Evolutionary conservation across 1,140 invertebrate genomes (phyloP).

Genomic region (Colletes latitarsis): DNA sequence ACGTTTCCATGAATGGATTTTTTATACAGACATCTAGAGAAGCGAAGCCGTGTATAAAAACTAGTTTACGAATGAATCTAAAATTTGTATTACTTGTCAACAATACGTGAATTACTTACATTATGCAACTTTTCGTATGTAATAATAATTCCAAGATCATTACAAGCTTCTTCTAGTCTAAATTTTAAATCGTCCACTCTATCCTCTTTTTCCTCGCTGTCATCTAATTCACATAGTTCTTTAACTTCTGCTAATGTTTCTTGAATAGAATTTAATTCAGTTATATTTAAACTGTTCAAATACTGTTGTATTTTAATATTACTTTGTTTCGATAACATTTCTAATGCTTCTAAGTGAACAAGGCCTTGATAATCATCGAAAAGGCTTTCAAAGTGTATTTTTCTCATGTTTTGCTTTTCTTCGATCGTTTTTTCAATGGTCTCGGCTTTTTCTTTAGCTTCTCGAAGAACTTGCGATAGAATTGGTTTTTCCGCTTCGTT

Average conservation of each 20-base stretch:
- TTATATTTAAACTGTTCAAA: slow-evolving; percentile 81
- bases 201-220: slow-evolving; percentile 86
- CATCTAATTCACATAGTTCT: slow-evolving; percentile 88
- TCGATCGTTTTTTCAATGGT: slow-evolving; percentile 85
- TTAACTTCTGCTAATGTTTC: slow-evolving; percentile 90
- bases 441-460: slow-evolving; percentile 92
- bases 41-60: neutral
- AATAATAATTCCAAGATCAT: slow-evolving; percentile 83
- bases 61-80: too few relatives aligned
- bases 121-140: slow-evolving; percentile 81
- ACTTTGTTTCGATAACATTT: slow-evolving; percentile 93
- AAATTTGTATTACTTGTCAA: too few relatives aligned
- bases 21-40: too few relatives aligned
- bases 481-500: slow-evolving; percentile 80
- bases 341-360: slow-evolving; percentile 93
- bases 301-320: slow-evolving; percentile 87
- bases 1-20: too few relatives aligned
- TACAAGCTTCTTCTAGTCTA: slow-evolving; percentile 81
- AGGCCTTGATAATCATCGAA: slow-evolving; percentile 95
- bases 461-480: slow-evolving; percentile 86
- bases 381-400: slow-evolving; percentile 89
- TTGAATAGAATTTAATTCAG: slow-evolving; percentile 85
- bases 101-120: slow-evolving; percentile 70
- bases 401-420: slow-evolving; percentile 82
- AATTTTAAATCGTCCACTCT: slow-evolving; percentile 82